A percentile compares a stretch with the other conserved stretches of the same genome.
Evolutionary conservation across 2,797 vertebrate species (phyloP).

Genomic region (Ataeniobius toweri): DNA sequence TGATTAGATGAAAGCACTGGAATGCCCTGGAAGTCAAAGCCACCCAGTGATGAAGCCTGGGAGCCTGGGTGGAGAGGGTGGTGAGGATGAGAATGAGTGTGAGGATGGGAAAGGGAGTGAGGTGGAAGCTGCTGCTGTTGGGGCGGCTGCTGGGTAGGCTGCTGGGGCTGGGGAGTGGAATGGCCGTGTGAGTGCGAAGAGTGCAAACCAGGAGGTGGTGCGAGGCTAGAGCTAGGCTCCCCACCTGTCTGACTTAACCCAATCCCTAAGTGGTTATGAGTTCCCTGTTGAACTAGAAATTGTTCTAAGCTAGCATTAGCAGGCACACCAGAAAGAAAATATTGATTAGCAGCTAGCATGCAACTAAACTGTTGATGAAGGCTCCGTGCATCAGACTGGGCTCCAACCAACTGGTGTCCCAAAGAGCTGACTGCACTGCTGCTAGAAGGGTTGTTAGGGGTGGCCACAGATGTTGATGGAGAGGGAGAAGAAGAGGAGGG

Average conservation of each 20-base stretch:
- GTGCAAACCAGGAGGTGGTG: slow-evolving; percentile 84
- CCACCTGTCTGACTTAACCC: slow-evolving; percentile 80
- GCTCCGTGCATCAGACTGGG: slow-evolving; percentile 86
- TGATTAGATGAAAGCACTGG: slow-evolving; percentile 87
- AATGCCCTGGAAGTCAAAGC: slow-evolving; percentile 87
- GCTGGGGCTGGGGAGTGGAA: slow-evolving; percentile 77
- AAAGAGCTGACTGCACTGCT: slow-evolving; percentile 85
- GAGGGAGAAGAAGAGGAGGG: slow-evolving; percentile 84
- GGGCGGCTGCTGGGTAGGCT: slow-evolving; percentile 74
- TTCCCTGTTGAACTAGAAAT: slow-evolving; percentile 86
- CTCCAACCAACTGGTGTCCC: slow-evolving; percentile 84
- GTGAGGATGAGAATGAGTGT: slow-evolving; percentile 82
- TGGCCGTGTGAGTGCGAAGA: slow-evolving; percentile 82
- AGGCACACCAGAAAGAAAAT: slow-evolving; percentile 86
- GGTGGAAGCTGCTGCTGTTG: slow-evolving; percentile 83
- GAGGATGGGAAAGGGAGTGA: slow-evolving; percentile 82
- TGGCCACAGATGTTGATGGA: slow-evolving; percentile 82
- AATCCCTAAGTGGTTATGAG: slow-evolving; percentile 84
- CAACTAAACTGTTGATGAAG: slow-evolving; percentile 88
- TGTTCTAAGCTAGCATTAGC: slow-evolving; percentile 86
- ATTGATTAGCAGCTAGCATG: slow-evolving; percentile 88
- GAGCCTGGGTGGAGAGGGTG: slow-evolving; percentile 83
- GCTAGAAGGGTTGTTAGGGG: slow-evolving; percentile 83
- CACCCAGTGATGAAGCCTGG: slow-evolving; percentile 80
- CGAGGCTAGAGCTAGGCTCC: slow-evolving; percentile 79